Percentiles rank a stretch among this genome's conserved stretches.
phyloP scores from a whole-genome alignment of 2,113 vertebrate genomes.

The Spea bombifrons region DNA sequence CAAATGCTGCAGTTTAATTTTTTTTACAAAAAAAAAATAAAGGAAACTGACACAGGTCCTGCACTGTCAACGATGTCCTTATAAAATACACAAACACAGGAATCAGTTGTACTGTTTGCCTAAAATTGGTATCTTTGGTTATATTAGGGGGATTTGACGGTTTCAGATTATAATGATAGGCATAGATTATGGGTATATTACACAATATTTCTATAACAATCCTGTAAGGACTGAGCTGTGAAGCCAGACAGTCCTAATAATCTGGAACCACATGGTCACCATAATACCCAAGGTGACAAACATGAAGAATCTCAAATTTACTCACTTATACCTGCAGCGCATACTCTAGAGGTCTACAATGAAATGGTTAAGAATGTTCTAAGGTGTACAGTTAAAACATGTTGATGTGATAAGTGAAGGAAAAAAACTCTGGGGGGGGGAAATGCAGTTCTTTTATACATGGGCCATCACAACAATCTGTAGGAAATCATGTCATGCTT shows the following conservation, averaged over 20 bases:
- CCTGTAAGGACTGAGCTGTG: slow-evolving; percentile 8
- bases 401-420: slow-evolving; percentile 13
- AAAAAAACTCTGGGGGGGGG: background rate
- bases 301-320: background rate
- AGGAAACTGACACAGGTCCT: slow-evolving; percentile 79
- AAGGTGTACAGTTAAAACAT: slow-evolving; percentile 79
- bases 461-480: slow-evolving; percentile 71
- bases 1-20: slow-evolving; percentile 77
- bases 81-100: slow-evolving; percentile 70
- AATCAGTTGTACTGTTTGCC: slow-evolving; percentile 80
- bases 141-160: slow-evolving; percentile 53
- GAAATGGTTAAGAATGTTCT: slow-evolving; percentile 79
- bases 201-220: background rate
- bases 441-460: slow-evolving; percentile 25
- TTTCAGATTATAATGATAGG: slow-evolving; percentile 43
- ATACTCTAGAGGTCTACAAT: slow-evolving; percentile 70
- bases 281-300: slow-evolving; percentile 36
- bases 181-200: slow-evolving; percentile 6
- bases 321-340: slow-evolving; percentile 61
- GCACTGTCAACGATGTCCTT: slow-evolving; percentile 83
- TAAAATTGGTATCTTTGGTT: slow-evolving; percentile 84
- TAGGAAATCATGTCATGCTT: slow-evolving; percentile 74
- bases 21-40: slow-evolving; percentile 90
- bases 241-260: slow-evolving; percentile 39
- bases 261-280: slow-evolving; percentile 41